phyloP scores from a whole-genome alignment of 2,888 invertebrate species.

The Beris morrisii region DNA sequence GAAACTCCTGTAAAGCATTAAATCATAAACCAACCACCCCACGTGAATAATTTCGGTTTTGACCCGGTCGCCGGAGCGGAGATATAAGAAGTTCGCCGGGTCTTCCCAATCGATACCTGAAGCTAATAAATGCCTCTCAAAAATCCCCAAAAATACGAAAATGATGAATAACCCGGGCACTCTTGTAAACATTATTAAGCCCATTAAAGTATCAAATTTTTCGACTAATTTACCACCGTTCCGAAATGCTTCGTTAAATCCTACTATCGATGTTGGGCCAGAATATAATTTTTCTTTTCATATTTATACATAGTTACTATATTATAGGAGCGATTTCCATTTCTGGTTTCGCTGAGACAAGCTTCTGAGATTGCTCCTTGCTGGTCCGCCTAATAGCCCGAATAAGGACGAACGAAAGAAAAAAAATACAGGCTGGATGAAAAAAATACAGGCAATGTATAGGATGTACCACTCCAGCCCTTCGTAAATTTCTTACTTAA shows the following conservation, averaged over 20 bases:
- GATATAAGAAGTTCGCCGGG: not conserved
- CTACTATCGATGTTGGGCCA: not conserved
- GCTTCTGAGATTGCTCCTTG: too few relatives aligned
- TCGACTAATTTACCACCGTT: slow-evolving; percentile 38
- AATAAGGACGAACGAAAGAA: too few relatives aligned
- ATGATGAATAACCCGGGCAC: slow-evolving; percentile 37
- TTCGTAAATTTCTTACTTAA: too few relatives aligned
- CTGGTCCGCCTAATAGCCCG: too few relatives aligned
- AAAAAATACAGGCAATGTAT: too few relatives aligned
- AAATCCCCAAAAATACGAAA: slow-evolving; percentile 35
- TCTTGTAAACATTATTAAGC: slow-evolving; percentile 39
- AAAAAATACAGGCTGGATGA: too few relatives aligned
- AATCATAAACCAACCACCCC: slow-evolving; percentile 35
- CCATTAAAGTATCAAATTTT: slow-evolving; percentile 40
- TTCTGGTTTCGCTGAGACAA: too few relatives aligned
- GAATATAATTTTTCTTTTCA: slow-evolving; percentile 8
- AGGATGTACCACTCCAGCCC: too few relatives aligned
- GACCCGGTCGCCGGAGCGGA: not conserved
- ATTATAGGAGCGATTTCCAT: too few relatives aligned
- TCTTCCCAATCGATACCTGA: slow-evolving; percentile 35
- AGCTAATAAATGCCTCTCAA: slow-evolving; percentile 36
- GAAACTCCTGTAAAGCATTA: slow-evolving; percentile 40
- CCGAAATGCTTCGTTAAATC: slow-evolving; percentile 8
- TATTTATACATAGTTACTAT: not conserved
- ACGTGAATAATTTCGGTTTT: slow-evolving; percentile 38